Evolutionary conservation across 2,113 vertebrate species (phyloP).

Genomic region (Cyphomyrus discorhynchus): DNA sequence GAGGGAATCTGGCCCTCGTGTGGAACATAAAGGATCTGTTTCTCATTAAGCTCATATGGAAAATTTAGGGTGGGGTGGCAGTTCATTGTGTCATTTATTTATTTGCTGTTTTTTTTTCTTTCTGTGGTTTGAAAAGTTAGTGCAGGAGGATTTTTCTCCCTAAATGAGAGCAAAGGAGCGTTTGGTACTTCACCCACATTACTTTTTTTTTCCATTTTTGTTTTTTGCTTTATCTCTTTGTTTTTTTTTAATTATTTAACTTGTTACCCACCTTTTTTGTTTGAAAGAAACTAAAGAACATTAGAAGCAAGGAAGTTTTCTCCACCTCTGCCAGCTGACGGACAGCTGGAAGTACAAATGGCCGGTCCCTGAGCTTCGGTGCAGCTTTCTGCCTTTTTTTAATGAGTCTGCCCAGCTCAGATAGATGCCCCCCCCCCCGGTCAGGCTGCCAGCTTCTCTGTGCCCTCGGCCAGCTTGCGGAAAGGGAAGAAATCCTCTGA

Average conservation of each 20-base stretch:
- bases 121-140: neutral
- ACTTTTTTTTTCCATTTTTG: neutral
- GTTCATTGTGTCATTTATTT: conserved; percentile 3
- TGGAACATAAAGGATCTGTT: neutral
- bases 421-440: neutral
- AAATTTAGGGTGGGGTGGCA: neutral
- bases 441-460: neutral
- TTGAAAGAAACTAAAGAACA: neutral
- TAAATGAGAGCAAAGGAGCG: neutral
- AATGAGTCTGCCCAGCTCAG: conserved; percentile 2
- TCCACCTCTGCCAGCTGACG: neutral
- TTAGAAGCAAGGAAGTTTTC: neutral
- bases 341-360: neutral
- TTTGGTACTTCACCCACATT: neutral
- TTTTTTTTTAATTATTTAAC: neutral
- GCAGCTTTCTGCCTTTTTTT: neutral
- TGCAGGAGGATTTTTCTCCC: neutral
- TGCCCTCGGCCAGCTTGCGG: neutral
- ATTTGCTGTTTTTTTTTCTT: neutral
- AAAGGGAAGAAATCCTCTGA: neutral
- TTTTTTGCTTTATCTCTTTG: neutral
- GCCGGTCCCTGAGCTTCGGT: neutral
- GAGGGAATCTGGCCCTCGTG: neutral
- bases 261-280: neutral
- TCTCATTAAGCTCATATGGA: neutral